These are phyloP conservation scores for Telmatochromis sp. DNA, from an alignment of 2,113 vertebrate genomes.

Conservation along the genomic window DNA sequence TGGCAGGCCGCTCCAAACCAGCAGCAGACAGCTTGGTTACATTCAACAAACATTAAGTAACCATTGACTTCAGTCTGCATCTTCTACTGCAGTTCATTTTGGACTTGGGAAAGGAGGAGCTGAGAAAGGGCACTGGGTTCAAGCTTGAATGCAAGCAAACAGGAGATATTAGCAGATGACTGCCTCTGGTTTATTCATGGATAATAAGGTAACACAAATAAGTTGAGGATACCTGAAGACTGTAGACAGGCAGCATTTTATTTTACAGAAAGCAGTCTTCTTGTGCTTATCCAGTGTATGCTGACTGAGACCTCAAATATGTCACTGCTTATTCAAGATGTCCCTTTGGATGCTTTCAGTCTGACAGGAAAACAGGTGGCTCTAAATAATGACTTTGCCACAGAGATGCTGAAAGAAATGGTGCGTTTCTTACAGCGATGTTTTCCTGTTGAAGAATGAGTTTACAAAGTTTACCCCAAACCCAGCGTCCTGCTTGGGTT, in stretches of 20 bases:
- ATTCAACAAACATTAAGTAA: constrained; percentile 64
- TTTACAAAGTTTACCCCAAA: neutral
- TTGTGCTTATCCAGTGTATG: constrained; percentile 32
- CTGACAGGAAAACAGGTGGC: constrained; percentile 5
- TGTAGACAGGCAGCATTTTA: neutral
- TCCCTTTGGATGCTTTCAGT: constrained; percentile 25
- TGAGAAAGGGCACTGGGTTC: constrained; percentile 38
- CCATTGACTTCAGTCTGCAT: constrained; percentile 48
- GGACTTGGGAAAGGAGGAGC: constrained; percentile 10
- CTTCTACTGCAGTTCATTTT: constrained; percentile 34
- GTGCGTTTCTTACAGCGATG: neutral
- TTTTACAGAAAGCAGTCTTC: constrained; percentile 37
- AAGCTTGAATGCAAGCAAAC: constrained; percentile 43
- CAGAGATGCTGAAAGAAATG: neutral
- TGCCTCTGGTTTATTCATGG: neutral
- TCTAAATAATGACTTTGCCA: neutral
- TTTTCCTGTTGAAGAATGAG: neutral
- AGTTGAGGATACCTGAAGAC: neutral
- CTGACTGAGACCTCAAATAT: constrained; percentile 51
- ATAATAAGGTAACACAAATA: neutral
- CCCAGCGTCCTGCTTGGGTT: neutral
- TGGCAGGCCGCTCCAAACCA: constrained; percentile 50
- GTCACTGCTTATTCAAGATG: constrained; percentile 59
- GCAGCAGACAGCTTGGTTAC: constrained; percentile 59
- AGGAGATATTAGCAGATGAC: neutral